Conservation (phyloP, 2,113 vertebrate genomes). For the Tichodroma muraria region DNA sequence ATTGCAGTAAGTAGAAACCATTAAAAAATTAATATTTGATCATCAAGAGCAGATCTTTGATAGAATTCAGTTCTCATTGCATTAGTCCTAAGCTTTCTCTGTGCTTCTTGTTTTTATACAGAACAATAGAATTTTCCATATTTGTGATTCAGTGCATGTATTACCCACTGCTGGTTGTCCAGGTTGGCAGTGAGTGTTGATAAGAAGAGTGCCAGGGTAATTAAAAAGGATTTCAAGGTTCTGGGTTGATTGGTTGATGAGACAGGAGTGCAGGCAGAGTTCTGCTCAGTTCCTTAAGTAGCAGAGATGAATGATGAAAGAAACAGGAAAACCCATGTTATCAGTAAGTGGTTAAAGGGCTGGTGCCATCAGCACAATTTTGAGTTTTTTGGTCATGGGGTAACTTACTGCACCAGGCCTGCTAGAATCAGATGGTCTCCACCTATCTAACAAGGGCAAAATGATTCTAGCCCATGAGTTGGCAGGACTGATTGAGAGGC, state of each 20-base stretch:
- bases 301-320: background rate
- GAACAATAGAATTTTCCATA: background rate
- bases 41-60: background rate
- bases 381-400: background rate
- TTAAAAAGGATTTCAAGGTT: background rate
- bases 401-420: background rate
- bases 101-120: background rate
- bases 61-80: background rate
- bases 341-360: background rate
- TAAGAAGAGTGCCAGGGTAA: background rate
- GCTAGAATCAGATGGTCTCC: background rate
- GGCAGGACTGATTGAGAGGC: background rate
- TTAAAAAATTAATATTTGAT: background rate
- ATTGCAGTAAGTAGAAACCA: background rate
- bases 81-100: background rate
- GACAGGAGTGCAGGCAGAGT: background rate
- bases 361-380: background rate
- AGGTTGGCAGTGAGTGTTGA: background rate
- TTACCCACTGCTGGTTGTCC: background rate
- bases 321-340: background rate
- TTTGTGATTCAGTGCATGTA: background rate
- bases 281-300: background rate
- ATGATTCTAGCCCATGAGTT: background rate
- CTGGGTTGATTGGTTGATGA: rapidly evolving
- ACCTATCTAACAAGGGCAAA: background rate